Evolutionary conservation across 2,113 vertebrate species (phyloP), one percentile per base, ranked within the genome.

Genomic region (Cygnus buccinator): DNA sequence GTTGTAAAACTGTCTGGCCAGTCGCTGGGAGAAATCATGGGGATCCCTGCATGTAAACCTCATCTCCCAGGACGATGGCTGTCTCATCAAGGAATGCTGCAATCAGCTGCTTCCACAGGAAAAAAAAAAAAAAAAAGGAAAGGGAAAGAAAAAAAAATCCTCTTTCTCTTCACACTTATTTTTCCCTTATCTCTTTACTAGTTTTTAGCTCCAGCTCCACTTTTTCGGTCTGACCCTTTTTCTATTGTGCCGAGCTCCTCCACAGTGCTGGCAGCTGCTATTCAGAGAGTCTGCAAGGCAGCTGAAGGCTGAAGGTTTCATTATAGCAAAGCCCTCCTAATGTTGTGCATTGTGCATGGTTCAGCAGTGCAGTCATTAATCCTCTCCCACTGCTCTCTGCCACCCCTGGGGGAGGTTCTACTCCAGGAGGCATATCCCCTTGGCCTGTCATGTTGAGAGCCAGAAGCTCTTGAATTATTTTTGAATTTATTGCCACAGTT

Each of bases 191-290:
- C 21, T 73, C 85, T 74, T 33, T 8, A n/a, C 4, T n/a, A 52
- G 37, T 52, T 75, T 84, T 58, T 0, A 59, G 67, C 82, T 95
- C 89, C 93, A 89, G 94, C 67, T 95, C 87, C 89, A 1, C 66
- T 95, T 95, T 97, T 96, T 95, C 55, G 3, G 23, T 54, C 86
- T 79, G 84, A 84, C 84, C 74, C n/a, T 66, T 71, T 37, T 50
- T 18, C 86, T 21, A 5, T 62, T 76, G 89, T 92, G 86, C 76
- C 0, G 1, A 92, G 76, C 57, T 72, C 55, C 76, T 95, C 88
- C 83, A 26, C 83, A n/a, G 93, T 1, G 33, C 87, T 93, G 93
- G 91, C 94, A 93, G 96, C 90, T 92, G 95, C 96, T 90, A 13
- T 76, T 95, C 90, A 90, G 84, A 28, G 21, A 93, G 67, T 29